These are phyloP conservation scores for Leptinotarsa texana DNA, from an alignment of 1,140 invertebrate species.

Conservation along the genomic window DNA sequence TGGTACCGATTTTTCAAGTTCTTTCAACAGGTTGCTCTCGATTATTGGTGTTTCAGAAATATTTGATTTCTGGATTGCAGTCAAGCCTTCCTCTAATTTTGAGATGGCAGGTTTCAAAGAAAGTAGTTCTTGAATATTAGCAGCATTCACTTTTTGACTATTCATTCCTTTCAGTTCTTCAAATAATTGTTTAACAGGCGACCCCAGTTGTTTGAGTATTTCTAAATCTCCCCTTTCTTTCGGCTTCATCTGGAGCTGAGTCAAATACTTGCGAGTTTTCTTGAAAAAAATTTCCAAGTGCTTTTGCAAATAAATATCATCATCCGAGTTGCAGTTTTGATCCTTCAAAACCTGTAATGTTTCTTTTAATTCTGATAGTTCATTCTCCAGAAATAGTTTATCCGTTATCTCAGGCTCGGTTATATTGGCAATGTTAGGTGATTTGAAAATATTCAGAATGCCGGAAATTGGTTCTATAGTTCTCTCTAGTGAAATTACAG, in stretches of 20 bases:
- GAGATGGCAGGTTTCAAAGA: neutral
- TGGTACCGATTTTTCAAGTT: conserved; percentile 23
- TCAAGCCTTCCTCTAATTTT: neutral
- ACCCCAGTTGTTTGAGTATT: conserved; percentile 14
- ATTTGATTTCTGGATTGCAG: conserved; percentile 4
- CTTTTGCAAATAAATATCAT: neutral
- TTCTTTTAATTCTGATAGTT: neutral
- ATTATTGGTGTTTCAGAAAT: neutral
- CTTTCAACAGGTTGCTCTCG: neutral
- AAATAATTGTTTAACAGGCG: conserved; percentile 10
- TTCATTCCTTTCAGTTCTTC: conserved; percentile 18
- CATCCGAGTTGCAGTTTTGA: neutral
- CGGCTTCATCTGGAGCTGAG: neutral
- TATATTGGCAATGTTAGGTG: neutral
- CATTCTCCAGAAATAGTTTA: neutral
- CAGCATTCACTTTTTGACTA: neutral
- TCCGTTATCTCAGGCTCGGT: neutral
- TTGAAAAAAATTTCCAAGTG: neutral
- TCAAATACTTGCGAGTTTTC: neutral
- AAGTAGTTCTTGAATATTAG: neutral
- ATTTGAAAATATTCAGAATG: neutral
- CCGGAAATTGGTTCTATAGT: neutral
- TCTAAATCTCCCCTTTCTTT: conserved; percentile 7
- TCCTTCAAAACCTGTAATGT: neutral
- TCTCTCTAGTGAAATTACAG: conserved; percentile 11